phyloP scores from a whole-genome alignment of 2,797 vertebrate species.

The Heterohyrax brucei region DNA sequence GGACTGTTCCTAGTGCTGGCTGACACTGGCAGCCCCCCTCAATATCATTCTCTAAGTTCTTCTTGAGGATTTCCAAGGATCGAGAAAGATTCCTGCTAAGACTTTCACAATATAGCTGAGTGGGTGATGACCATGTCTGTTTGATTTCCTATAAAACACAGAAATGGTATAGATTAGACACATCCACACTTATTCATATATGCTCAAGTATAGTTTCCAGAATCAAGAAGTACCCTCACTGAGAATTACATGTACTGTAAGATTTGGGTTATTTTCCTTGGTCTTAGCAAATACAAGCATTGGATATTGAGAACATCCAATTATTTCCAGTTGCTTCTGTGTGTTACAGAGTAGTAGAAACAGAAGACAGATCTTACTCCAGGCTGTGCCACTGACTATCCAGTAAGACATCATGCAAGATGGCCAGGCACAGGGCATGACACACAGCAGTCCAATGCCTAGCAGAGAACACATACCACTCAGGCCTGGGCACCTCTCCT shows the following conservation, averaged over 20 bases:
- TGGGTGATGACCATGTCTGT: constrained; percentile 61
- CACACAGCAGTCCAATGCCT: accelerated
- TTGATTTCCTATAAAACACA: constrained; percentile 80
- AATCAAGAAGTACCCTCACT: accelerated
- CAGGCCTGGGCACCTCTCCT: neutral
- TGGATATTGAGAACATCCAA: neutral
- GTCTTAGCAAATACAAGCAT: neutral
- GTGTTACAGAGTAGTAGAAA: neutral
- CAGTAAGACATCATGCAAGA: accelerated
- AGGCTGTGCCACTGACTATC: accelerated
- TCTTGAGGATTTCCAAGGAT: constrained; percentile 62
- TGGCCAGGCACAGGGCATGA: neutral
- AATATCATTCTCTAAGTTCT: constrained; percentile 48
- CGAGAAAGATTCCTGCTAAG: constrained; percentile 76
- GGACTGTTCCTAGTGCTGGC: neutral
- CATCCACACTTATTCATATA: neutral
- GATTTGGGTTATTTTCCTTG: neutral
- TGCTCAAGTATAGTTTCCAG: neutral
- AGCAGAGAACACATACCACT: neutral
- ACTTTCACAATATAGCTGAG: constrained; percentile 75
- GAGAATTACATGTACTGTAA: accelerated
- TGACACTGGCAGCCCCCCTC: constrained; percentile 82
- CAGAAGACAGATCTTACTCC: neutral
- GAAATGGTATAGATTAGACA: neutral
- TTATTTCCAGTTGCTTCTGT: neutral